These are phyloP conservation scores for Drosophila seguyi DNA, from an alignment of 1,140 invertebrate species.

Conservation along the genomic window DNA sequence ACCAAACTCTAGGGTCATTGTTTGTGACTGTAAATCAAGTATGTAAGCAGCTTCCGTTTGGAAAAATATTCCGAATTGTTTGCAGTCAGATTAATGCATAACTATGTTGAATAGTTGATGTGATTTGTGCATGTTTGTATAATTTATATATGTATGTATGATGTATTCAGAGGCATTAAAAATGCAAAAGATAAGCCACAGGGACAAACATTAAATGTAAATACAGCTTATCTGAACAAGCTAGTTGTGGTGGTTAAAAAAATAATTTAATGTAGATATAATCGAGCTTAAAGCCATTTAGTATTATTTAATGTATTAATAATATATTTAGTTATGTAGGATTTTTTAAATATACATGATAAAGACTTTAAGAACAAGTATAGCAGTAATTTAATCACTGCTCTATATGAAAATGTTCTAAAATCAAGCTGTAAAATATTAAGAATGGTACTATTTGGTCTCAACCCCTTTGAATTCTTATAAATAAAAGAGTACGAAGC, in stretches of 20 bases:
- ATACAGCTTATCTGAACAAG: not conserved
- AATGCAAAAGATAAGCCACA: constrained; percentile 10
- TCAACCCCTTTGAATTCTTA: not conserved
- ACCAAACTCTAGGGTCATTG: not conserved
- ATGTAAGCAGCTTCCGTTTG: constrained; percentile 17
- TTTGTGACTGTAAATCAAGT: constrained; percentile 15
- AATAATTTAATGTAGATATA: not conserved
- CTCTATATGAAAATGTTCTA: too few species aligned
- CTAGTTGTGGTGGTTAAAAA: not conserved
- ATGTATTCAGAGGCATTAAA: not conserved
- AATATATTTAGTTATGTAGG: not conserved
- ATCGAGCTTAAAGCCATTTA: not conserved
- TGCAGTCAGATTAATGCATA: constrained; percentile 10
- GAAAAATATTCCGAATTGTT: not conserved
- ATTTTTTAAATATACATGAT: too few species aligned
- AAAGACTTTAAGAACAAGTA: too few species aligned
- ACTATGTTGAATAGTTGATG: not conserved
- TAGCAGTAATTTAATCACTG: too few species aligned
- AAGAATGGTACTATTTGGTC: not conserved
- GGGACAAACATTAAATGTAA: constrained; percentile 1
- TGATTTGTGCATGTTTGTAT: not conserved
- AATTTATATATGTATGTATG: not conserved
- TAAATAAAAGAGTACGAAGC: not conserved
- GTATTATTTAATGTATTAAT: not conserved
- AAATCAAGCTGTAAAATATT: not conserved